Evolutionary conservation across 1,140 invertebrate species (phyloP), one percentile per base, ranked within the genome.

Genomic region (Bombus vancouverensis): DNA sequence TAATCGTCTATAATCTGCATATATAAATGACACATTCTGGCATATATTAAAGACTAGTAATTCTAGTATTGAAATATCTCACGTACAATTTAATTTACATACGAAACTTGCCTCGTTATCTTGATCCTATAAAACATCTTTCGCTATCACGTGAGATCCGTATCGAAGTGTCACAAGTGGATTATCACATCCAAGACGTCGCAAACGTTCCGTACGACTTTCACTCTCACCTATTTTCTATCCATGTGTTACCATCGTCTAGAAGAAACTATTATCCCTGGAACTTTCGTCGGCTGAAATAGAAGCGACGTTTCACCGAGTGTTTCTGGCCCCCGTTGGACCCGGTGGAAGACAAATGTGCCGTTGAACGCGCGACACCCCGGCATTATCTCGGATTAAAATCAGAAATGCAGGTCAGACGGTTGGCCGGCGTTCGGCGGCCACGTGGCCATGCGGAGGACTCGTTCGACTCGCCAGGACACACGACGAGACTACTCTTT

Each of bases 361-460:
- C 59, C 42, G 71, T 15, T 80, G 83, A 74, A 66, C 42, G 42
- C 57, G 42, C 47, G 87, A 66, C 79, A 81, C 81, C 78, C 81
- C 22, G 81, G 59, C 73, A 59, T 88, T 90, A 91, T 91, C 90
- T 77, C 42, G 81, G 87, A 90, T 90, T 88, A 88, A 87, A 87
- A 91, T 91, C 90, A 86, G 62, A 86, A 90, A 82, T 62, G 80
- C 76, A 53, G 70, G 78, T 86, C 81, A 71, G 75, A 84, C 39
- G 66, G 57, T 81, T 47, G 39, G 68, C 25, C 68, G 72, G 39
- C 34, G 57, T 81, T 57, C 73, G 65, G 47, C 6, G 73, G 65
- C 86, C 71, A 84, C 83, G 83, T 85, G 72, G 70, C 44, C 2
- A 32, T 1, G 4, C 25, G 13, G 53, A 44, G 78, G 70, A 73